A percentile compares a stretch with the other conserved stretches of the same genome.
These are phyloP conservation scores for Phrynosoma blainvillii DNA, from an alignment of 2,113 vertebrate species.

Conservation along the genomic window DNA sequence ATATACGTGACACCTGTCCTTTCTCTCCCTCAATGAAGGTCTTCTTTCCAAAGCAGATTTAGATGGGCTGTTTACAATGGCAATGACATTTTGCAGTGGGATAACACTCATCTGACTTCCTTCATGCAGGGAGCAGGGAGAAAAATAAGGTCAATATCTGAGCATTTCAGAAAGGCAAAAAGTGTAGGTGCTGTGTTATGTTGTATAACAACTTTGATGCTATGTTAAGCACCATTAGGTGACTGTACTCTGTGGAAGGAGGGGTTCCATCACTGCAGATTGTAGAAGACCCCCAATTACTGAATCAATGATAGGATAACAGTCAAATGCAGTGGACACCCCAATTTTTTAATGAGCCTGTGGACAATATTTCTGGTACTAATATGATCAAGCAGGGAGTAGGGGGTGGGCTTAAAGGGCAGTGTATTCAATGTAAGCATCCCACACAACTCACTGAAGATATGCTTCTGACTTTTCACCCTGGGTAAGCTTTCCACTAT, in stretches of 20 bases:
- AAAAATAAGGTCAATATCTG: not conserved
- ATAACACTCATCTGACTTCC: not conserved
- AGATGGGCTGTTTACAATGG: not conserved
- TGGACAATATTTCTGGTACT: not conserved
- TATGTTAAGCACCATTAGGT: conserved; percentile 10
- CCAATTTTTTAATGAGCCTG: rapidly evolving
- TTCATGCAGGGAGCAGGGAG: too few species aligned
- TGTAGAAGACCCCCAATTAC: rapidly evolving
- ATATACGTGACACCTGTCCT: too few species aligned
- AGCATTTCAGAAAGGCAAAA: not conserved
- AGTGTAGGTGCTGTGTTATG: not conserved
- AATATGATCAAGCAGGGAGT: not conserved
- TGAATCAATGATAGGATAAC: not conserved
- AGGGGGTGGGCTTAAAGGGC: not conserved
- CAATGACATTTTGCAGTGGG: not conserved
- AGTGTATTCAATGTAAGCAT: conserved; percentile 4
- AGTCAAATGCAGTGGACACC: not conserved
- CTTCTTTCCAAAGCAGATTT: not conserved
- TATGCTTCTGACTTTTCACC: conserved; percentile 54
- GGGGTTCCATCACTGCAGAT: not conserved
- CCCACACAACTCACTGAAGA: conserved; percentile 26
- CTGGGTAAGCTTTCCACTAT: not conserved
- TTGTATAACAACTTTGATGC: not conserved
- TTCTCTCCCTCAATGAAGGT: not conserved
- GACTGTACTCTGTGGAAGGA: not conserved